phyloP scores from a whole-genome alignment of 2,888 invertebrate species.

The Volucella inanis region DNA sequence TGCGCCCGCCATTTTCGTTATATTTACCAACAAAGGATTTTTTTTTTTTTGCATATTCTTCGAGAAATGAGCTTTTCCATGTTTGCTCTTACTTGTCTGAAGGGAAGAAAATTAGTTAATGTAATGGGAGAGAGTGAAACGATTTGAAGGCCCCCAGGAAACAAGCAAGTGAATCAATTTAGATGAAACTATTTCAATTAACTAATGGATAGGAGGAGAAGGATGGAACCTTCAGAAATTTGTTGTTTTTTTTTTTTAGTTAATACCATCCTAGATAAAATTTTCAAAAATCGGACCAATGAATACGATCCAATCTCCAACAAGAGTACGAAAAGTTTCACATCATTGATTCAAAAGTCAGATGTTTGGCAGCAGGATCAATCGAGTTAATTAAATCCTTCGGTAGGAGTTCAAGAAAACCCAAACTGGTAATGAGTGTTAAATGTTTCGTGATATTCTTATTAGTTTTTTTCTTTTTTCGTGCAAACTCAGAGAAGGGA shows the following conservation, averaged over 20 bases:
- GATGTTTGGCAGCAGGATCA: neutral
- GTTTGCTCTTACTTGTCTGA: neutral
- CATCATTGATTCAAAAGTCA: slow-evolving; percentile 21
- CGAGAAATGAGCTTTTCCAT: neutral
- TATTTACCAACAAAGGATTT: slow-evolving; percentile 6
- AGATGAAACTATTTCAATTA: slow-evolving; percentile 59
- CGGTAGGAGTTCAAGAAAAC: neutral
- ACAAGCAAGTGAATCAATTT: slow-evolving; percentile 33
- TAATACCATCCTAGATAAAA: slow-evolving; percentile 12
- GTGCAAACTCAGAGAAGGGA: slow-evolving; percentile 39
- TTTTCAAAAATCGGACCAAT: neutral
- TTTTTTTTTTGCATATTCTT: neutral
- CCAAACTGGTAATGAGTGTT: slow-evolving; percentile 26
- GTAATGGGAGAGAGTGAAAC: slow-evolving; percentile 39
- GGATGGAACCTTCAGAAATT: neutral
- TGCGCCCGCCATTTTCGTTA: slow-evolving; percentile 38
- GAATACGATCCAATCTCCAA: neutral
- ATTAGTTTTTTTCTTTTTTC: slow-evolving; percentile 6
- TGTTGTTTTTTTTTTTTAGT: neutral
- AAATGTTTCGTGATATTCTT: slow-evolving; percentile 50
- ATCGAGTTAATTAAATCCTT: neutral
- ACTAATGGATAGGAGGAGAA: slow-evolving; percentile 41
- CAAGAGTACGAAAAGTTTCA: slow-evolving; percentile 5
- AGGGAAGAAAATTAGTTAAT: slow-evolving; percentile 28
- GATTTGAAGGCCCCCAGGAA: slow-evolving; percentile 18